Conservation (phyloP, 1,140 invertebrate species). For the Drosophila quadrilineata region DNA sequence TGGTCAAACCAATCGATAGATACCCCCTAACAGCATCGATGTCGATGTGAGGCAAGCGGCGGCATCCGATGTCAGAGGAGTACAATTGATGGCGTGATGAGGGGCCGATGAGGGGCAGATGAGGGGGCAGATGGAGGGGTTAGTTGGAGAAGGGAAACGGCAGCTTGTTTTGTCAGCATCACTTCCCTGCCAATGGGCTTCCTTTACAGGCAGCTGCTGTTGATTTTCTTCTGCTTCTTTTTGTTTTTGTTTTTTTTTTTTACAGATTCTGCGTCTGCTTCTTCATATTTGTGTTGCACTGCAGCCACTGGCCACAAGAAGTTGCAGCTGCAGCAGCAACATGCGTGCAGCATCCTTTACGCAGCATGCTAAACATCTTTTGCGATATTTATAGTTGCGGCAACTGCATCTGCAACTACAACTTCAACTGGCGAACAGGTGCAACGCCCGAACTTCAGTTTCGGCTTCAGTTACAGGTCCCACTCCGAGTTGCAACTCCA, state of each 20-base stretch:
- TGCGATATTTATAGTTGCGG: conserved; percentile 68
- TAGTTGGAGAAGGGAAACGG: conserved; percentile 7
- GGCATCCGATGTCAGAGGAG: neutral
- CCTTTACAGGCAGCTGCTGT: conserved; percentile 58
- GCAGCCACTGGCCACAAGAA: conserved; percentile 52
- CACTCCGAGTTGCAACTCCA: neutral
- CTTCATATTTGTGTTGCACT: conserved; percentile 13
- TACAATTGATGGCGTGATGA: neutral
- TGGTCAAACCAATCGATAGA: conserved; percentile 44
- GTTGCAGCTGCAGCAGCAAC: conserved; percentile 52
- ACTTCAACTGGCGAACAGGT: conserved; percentile 63
- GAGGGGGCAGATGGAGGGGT: neutral
- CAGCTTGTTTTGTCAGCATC: conserved; percentile 69
- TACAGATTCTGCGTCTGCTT: too few relatives aligned
- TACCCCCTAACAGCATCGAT: conserved; percentile 46
- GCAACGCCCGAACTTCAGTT: conserved; percentile 61
- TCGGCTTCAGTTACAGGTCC: too few relatives aligned
- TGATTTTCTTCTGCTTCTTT: conserved; percentile 4
- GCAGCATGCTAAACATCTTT: conserved; percentile 73
- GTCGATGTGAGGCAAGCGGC: neutral
- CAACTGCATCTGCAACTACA: conserved; percentile 18
- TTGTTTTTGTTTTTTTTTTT: too few relatives aligned
- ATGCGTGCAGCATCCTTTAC: conserved; percentile 68
- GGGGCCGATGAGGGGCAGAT: neutral
- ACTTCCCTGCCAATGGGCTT: conserved; percentile 73